Evolutionary conservation across 2,888 invertebrate species (phyloP).

Genomic region (Linnaemya tessellans): DNA sequence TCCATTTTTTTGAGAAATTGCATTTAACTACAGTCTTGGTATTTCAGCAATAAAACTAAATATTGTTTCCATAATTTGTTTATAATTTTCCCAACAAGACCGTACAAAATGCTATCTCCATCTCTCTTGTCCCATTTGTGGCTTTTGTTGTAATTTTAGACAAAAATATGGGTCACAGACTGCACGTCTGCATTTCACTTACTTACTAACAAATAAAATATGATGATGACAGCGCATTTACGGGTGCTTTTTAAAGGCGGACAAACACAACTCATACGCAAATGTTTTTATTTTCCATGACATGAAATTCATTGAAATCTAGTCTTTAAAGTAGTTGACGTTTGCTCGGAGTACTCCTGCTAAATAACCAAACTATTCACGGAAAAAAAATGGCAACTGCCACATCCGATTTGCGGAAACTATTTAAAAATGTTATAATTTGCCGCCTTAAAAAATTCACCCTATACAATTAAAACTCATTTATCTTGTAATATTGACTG

Average conservation of each 20-base stretch:
- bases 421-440: background rate
- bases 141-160: conserved; percentile 55
- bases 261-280: background rate
- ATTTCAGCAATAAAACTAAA: background rate
- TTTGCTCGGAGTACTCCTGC: too few species aligned
- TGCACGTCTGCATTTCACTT: conserved; percentile 63
- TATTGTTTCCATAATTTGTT: conserved; percentile 1
- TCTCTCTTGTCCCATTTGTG: conserved; percentile 5
- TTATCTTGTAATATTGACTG: conserved; percentile 12
- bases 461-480: conserved; percentile 28
- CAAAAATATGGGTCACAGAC: conserved; percentile 70
- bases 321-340: background rate
- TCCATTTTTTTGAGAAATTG: background rate
- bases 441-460: background rate
- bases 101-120: conserved; percentile 42
- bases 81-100: background rate
- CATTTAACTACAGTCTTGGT: background rate
- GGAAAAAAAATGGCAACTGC: too few species aligned
- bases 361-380: too few species aligned
- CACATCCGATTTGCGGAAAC: too few species aligned
- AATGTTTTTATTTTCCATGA: background rate
- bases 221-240: conserved; percentile 13
- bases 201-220: conserved; percentile 21
- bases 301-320: background rate
- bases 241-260: background rate